Base-by-base conservation (phyloP, 2,113 vertebrate species). In the Mungos mungo region DNA sequence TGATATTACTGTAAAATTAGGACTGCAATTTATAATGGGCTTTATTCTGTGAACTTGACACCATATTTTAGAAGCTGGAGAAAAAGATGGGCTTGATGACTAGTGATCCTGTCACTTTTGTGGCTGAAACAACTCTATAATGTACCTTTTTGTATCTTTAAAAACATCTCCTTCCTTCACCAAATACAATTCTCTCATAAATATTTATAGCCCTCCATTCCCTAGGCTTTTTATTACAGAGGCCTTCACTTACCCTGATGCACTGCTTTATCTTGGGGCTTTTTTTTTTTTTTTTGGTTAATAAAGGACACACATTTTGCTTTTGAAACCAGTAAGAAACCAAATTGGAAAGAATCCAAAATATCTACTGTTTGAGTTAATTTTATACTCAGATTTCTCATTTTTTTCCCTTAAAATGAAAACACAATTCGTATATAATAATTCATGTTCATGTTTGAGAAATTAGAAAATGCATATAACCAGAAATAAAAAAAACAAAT, bases 151-250 rank as follows among this genome's bases (percentile, higher is more conserved):
- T 18, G 31, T 95, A 57, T 93, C 87, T 88, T 95, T 95, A 95
- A 87, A 97, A 96, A 90, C 31, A 83, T 90, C 87, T 94, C 33
- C 65, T 96, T 72, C 25, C 35, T 57, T 95, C 86, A 86, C 77
- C 92, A 94, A 95, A 88, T 74, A 89, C 72, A 82, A 31, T 94
- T 96, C 71, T 82, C 89, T 95, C 79, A 93, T 97, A 95, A 98
- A 96, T 96, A 98, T 97, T 97, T 93, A 97, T 90, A 92, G 68
- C 38, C 93, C 79, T 90, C 18, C 81, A 66, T 92, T 96, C 35
- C 31, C 76, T 57, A 52, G 38, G n/a, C 50, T 86, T 96, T 97
- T 94, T 86, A 80, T 95, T 93, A 92, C 19, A 33, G 31, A 94
- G 45, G 16, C 1, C 33, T 88, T 96, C 84, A 50, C 88, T 96